Evolutionary conservation across 2,797 vertebrate species (phyloP).

Genomic region (Malacoraja senta): DNA sequence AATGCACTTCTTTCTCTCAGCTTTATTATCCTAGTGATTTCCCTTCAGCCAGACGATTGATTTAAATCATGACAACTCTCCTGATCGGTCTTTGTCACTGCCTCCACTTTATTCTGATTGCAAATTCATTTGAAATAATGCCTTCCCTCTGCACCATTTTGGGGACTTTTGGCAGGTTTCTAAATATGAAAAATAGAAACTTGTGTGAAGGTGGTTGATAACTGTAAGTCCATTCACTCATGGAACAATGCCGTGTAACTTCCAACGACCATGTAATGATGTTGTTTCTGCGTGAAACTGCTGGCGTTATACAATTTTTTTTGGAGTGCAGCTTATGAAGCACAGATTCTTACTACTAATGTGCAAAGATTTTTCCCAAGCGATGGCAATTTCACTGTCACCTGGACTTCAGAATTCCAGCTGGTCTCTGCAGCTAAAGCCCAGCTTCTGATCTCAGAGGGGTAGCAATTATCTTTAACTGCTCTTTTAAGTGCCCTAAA

Average conservation of each 20-base stretch:
- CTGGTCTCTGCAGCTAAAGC: not conserved
- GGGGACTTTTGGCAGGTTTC: not conserved
- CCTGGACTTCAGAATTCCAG: not conserved
- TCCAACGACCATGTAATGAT: not conserved
- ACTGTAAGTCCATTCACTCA: not conserved
- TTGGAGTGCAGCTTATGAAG: not conserved
- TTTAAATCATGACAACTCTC: not conserved
- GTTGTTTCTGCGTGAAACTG: not conserved
- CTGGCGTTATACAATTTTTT: not conserved
- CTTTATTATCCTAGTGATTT: not conserved
- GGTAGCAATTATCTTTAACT: not conserved
- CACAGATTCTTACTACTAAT: not conserved
- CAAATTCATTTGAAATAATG: not conserved
- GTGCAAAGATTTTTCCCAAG: not conserved
- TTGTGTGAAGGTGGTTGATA: not conserved
- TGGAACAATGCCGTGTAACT: not conserved
- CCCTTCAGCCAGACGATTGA: not conserved
- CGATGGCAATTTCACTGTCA: not conserved
- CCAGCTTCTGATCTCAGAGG: not conserved
- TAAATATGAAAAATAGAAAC: not conserved
- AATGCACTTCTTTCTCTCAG: not conserved
- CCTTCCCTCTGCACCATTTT: not conserved
- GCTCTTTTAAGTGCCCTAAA: not conserved
- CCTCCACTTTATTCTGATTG: not conserved
- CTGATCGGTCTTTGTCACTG: not conserved